Percentiles rank a stretch among this genome's conserved stretches.
These are phyloP conservation scores for Dendrolimus punctatus DNA, from an alignment of 1,140 invertebrate genomes.

Conservation along the genomic window DNA sequence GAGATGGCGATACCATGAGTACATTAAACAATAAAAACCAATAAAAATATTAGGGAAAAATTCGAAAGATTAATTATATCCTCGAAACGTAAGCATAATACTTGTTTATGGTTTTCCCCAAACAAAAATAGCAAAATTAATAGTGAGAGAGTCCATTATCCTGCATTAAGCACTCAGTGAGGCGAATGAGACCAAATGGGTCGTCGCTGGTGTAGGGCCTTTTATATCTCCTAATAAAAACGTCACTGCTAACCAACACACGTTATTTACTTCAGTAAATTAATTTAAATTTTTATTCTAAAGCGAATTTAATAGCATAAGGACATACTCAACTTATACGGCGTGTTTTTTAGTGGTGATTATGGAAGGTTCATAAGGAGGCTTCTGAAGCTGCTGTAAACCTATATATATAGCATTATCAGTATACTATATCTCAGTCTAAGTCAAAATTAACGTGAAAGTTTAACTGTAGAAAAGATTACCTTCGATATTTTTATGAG, in stretches of 20 bases:
- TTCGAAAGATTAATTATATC: not conserved
- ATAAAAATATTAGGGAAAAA: no score
- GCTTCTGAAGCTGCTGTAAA: no score
- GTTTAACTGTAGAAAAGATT: no score
- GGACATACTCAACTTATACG: no score
- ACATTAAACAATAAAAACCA: no score
- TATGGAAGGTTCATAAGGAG: no score
- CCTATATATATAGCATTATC: no score
- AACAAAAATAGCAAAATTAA: constrained; percentile 42
- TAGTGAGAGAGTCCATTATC: constrained; percentile 47
- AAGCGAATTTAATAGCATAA: not conserved
- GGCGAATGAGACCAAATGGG: constrained; percentile 36
- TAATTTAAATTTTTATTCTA: not conserved
- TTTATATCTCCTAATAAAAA: constrained; percentile 39
- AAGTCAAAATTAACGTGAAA: no score
- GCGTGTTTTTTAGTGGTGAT: no score
- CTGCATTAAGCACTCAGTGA: constrained; percentile 49
- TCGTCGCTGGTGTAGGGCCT: constrained; percentile 20
- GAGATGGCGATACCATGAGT: no score
- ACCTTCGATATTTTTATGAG: no score
- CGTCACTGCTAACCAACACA: constrained; percentile 30
- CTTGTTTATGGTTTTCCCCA: constrained; percentile 22
- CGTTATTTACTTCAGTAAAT: constrained; percentile 21
- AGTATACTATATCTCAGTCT: no score
- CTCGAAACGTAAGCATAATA: constrained; percentile 7